Percentiles rank a stretch among this genome's conserved stretches.
Conservation (phyloP, 2,888 invertebrate genomes). For the Scotopteryx bipunctaria region DNA sequence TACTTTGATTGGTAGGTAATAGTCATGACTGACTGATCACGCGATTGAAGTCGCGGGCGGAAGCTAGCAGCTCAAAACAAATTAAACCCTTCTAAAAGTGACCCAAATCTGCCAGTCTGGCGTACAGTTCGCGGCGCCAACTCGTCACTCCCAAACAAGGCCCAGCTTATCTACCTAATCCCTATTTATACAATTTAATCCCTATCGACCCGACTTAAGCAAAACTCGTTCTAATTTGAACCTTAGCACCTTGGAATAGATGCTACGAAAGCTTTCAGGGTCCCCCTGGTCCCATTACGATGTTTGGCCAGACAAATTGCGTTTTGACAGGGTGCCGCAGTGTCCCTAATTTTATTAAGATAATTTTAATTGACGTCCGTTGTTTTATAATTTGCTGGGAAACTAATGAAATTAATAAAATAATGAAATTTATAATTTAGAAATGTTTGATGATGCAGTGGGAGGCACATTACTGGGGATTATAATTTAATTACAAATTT, state of each 20-base stretch:
- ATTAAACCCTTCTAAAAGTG: conserved; percentile 35
- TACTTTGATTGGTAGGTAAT: too few species aligned
- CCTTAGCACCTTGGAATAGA: conserved; percentile 57
- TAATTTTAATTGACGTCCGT: conserved; percentile 58
- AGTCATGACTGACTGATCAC: too few species aligned
- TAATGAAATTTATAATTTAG: too few species aligned
- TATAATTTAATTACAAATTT: too few species aligned
- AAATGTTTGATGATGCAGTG: too few species aligned
- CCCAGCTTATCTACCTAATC: conserved; percentile 77
- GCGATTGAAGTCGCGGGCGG: too few species aligned
- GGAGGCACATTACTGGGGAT: too few species aligned
- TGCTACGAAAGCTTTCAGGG: too few species aligned
- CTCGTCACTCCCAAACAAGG: conserved; percentile 71
- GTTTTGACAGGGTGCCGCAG: conserved; percentile 78
- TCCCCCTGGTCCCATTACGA: conserved; percentile 60
- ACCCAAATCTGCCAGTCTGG: conserved; percentile 68
- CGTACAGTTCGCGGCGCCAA: conserved; percentile 70
- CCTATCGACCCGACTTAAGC: conserved; percentile 49
- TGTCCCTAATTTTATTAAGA: conserved; percentile 52
- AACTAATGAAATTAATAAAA: conserved; percentile 41
- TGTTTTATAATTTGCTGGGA: conserved; percentile 43
- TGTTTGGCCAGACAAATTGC: conserved; percentile 81
- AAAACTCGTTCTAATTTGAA: conserved; percentile 52
- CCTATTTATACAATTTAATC: conserved; percentile 82
- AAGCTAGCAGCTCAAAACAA: too few species aligned